phyloP scores from a whole-genome alignment of 2,113 vertebrate species.

The Ailurus styani region DNA sequence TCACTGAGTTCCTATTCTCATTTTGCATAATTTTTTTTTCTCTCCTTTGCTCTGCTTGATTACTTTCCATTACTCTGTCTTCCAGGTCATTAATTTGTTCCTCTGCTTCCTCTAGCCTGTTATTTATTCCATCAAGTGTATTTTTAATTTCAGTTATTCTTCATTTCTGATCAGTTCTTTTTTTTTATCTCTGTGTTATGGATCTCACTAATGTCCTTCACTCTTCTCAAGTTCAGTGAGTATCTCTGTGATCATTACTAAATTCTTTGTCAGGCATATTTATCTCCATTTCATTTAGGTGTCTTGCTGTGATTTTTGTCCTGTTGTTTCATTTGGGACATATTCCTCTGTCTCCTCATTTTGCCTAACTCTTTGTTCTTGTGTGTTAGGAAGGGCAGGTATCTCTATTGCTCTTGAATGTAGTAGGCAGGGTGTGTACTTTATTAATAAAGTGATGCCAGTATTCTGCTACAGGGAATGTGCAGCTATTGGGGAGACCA shows the following conservation, averaged over 20 bases:
- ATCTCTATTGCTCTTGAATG: neutral
- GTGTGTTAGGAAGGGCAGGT: neutral
- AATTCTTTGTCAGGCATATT: neutral
- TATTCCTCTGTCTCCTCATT: neutral
- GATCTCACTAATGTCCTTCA: neutral
- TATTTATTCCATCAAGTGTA: neutral
- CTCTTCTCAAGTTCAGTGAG: neutral
- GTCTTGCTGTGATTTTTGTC: neutral
- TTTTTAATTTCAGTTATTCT: neutral
- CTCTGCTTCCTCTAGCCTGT: neutral
- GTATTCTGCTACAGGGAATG: neutral
- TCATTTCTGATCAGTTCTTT: neutral
- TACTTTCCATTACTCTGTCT: neutral
- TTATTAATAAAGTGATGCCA: neutral
- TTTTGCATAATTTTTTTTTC: neutral
- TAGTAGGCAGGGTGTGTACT: neutral
- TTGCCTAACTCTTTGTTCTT: neutral
- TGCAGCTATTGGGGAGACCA: neutral
- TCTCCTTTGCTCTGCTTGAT: neutral
- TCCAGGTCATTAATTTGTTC: neutral
- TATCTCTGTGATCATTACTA: neutral
- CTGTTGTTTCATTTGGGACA: neutral
- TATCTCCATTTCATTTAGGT: neutral
- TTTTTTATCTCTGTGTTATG: neutral
- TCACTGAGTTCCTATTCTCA: neutral